phyloP scores from a whole-genome alignment of 1,140 invertebrate species.

The Penaeus chinensis region DNA sequence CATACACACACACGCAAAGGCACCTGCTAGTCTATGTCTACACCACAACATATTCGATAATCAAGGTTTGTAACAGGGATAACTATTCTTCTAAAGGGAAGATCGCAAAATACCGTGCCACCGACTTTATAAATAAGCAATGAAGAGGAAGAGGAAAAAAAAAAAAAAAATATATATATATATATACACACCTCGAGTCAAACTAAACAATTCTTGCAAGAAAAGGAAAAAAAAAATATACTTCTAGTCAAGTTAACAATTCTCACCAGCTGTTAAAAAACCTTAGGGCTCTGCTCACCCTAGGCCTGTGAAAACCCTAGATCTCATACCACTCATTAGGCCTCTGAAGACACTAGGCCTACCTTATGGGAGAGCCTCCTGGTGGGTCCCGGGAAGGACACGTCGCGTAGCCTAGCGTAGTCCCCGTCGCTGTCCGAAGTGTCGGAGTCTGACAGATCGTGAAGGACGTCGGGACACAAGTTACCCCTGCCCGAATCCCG shows the following conservation, averaged over 20 bases:
- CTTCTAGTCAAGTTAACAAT: too few species aligned
- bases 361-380: slow-evolving; percentile 45
- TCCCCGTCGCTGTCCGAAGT: slow-evolving; percentile 58
- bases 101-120: too few species aligned
- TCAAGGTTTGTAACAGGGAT: too few species aligned
- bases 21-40: background rate
- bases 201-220: too few species aligned
- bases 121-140: too few species aligned
- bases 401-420: slow-evolving; percentile 58
- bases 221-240: too few species aligned
- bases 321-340: too few species aligned
- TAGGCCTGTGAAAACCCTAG: too few species aligned
- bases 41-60: too few species aligned
- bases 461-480: slow-evolving; percentile 33
- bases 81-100: too few species aligned
- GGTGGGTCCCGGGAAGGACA: slow-evolving; percentile 59
- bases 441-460: slow-evolving; percentile 53
- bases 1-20: background rate
- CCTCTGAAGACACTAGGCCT: background rate
- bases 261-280: too few species aligned
- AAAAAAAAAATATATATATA: background rate
- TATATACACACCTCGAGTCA: background rate
- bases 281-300: too few species aligned
- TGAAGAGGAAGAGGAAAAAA: background rate
- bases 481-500: slow-evolving; percentile 47